Percentiles rank a stretch among this genome's conserved stretches.
Evolutionary conservation across 2,797 vertebrate genomes (phyloP).

Genomic region (Ctenosaura bakeri): DNA sequence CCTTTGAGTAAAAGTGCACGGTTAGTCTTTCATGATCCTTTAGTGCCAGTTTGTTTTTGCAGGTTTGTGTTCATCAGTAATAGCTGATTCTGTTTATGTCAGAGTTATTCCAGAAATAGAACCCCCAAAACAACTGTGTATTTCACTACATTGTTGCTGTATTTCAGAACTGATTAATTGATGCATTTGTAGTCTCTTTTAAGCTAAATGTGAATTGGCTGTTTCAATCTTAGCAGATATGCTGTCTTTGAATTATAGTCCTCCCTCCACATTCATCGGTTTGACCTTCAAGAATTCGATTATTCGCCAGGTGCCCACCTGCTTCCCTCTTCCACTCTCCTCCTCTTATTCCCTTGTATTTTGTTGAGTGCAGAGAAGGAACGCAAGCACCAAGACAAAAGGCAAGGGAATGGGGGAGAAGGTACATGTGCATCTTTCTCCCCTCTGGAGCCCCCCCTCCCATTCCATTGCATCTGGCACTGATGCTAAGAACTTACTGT

Average conservation of each 20-base stretch:
- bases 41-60: not conserved
- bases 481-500: no score
- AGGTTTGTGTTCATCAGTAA: not conserved
- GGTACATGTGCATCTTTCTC: no score
- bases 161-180: not conserved
- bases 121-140: not conserved
- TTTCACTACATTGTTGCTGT: not conserved
- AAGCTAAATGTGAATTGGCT: not conserved
- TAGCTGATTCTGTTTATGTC: not conserved
- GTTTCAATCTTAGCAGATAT: not conserved
- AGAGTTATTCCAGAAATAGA: not conserved
- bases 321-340: no score
- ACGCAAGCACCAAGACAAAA: no score
- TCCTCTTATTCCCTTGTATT: no score
- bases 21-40: not conserved
- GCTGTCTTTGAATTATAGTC: not conserved
- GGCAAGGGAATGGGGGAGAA: no score
- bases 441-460: no score
- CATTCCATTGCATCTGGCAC: no score
- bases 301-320: no score
- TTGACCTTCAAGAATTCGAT: no score
- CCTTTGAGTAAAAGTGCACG: not conserved
- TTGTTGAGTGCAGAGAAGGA: no score
- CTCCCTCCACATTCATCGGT: no score
- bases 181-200: not conserved